These are phyloP conservation scores for Hippocampus guttulatus DNA, from an alignment of 2,113 vertebrate species.

Conservation along the genomic window DNA sequence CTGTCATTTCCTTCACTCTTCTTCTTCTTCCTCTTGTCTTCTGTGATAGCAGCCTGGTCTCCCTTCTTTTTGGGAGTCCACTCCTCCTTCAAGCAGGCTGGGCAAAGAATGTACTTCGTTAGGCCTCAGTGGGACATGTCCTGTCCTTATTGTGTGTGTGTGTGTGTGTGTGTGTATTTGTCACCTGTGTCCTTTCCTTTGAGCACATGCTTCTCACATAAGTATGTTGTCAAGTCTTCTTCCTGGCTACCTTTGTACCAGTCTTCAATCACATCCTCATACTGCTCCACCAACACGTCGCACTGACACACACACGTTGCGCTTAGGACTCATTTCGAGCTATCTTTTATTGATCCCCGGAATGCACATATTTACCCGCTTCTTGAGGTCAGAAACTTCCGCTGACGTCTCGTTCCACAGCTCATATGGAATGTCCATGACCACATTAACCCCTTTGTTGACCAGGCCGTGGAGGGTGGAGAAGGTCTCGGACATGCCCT, in stretches of 20 bases:
- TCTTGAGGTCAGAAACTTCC: constrained; percentile 95
- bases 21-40: constrained; percentile 74
- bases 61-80: constrained; percentile 81
- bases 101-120: not conserved
- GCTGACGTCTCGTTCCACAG: constrained; percentile 98
- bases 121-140: not conserved
- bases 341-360: not conserved
- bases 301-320: constrained; percentile 71
- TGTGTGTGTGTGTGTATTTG: constrained; percentile 12
- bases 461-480: constrained; percentile 93
- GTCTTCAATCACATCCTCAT: constrained; percentile 93
- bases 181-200: constrained; percentile 88
- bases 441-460: constrained; percentile 94
- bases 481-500: constrained; percentile 98
- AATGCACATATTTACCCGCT: constrained; percentile 76
- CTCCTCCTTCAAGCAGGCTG: constrained; percentile 58
- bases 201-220: constrained; percentile 89
- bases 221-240: constrained; percentile 85
- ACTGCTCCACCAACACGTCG: constrained; percentile 88
- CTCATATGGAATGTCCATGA: constrained; percentile 98
- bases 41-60: constrained; percentile 71
- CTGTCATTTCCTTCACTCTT: constrained; percentile 47
- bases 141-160: not conserved
- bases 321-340: too few species aligned
- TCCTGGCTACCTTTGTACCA: constrained; percentile 92